Conservation (phyloP, 1,140 invertebrate genomes). For the Drosophila mauritiana region DNA sequence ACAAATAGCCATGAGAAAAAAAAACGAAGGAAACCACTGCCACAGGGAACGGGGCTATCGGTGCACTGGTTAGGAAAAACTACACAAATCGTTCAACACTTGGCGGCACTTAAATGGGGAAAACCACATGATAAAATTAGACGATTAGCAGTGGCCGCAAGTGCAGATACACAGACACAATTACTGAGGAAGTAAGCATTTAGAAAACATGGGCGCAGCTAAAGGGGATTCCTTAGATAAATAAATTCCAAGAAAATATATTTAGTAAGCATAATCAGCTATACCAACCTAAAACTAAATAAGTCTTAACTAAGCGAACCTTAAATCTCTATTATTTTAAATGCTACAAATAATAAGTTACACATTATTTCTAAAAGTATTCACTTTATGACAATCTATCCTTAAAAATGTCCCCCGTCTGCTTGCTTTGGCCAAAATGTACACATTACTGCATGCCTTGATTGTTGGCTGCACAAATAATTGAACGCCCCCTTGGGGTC, state of each 20-base stretch:
- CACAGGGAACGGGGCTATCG: background rate
- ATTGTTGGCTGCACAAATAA: conserved; percentile 1
- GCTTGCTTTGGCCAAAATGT: no score
- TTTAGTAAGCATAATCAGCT: no score
- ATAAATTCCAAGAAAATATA: no score
- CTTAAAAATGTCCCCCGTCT: background rate
- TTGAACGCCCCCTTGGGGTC: background rate
- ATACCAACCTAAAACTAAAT: no score
- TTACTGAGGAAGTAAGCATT: background rate
- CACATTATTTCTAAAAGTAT: background rate
- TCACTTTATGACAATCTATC: background rate
- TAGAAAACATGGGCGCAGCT: background rate
- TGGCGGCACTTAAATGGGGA: conserved; percentile 73
- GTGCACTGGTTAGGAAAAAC: conserved; percentile 21
- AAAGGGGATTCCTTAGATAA: background rate
- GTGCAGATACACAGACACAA: conserved; percentile 25
- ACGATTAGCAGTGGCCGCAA: conserved; percentile 73
- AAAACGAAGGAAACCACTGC: conserved; percentile 2
- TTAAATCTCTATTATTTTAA: no score
- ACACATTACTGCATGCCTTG: background rate
- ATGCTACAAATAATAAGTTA: no score
- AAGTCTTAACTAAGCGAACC: no score
- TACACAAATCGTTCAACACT: conserved; percentile 76
- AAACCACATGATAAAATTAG: conserved; percentile 82
- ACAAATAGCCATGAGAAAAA: conserved; percentile 10